Base-by-base conservation (phyloP, 2,797 vertebrate species). In the Pseudochirops cupreus region DNA sequence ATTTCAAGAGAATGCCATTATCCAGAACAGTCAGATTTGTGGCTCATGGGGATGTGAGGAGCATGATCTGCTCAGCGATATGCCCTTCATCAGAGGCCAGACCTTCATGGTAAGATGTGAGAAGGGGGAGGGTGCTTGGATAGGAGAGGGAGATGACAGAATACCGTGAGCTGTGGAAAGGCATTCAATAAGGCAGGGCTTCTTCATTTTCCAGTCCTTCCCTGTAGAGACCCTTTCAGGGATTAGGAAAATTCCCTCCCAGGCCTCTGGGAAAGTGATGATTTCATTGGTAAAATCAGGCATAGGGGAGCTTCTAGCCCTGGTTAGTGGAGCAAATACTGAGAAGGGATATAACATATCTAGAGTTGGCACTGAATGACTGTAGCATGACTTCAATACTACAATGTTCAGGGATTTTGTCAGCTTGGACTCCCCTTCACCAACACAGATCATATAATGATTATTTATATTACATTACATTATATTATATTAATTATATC, bases 11-110 rank as follows among this genome's bases (percentile, higher is more conserved):
- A 94, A 98, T 0, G 2, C 56, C 0, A 95, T 98, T 26, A 97
- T 98, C 50, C 93, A 97, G 12, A 98, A 98, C 95, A 97, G 97
- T 0, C 28, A 92, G 13, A 46, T 98, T 82, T 74, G 92, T 3
- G n/a, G 18, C 33, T 24, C 1, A 10, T 98, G 98, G 98, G 98
- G 98, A 0, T 0, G 52, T 0, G 98, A 98, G 92, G 98, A 98
- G 74, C 96, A 97, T 24, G 3, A 31, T 1, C 54, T 98, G 59
- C 18, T 91, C 0, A 0, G 57, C 1, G 56, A 4, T 3, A 98
- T 98, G 98, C 97, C 98, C 74, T 98, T 98, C 89, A 9, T 0
- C 33, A n/a, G 26, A 0, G 98, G 98, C 56, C 97, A 97, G 92
- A 54, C 9, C 53, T 97, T 98, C 96, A 56, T 33, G 33, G 97